phyloP scores from a whole-genome alignment of 1,140 invertebrate genomes.

The Periplaneta americana region DNA sequence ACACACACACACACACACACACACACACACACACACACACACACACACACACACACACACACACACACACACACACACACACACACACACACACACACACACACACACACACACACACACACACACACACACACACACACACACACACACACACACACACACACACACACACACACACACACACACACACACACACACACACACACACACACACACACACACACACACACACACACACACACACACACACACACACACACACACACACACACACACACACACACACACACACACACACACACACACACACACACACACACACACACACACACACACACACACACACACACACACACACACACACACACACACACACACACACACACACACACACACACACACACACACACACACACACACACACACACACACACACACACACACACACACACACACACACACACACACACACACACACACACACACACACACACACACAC shows the following conservation, averaged over 20 bases:
- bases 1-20: constrained; percentile 19
- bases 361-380: constrained; percentile 31
- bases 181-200: constrained; percentile 26
- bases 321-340: constrained; percentile 27
- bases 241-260: constrained; percentile 26
- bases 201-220: constrained; percentile 24
- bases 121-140: constrained; percentile 27
- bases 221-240: constrained; percentile 26
- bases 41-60: constrained; percentile 30
- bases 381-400: constrained; percentile 31
- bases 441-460: constrained; percentile 30
- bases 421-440: constrained; percentile 29
- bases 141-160: constrained; percentile 27
- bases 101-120: constrained; percentile 26
- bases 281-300: constrained; percentile 21
- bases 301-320: constrained; percentile 29
- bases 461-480: constrained; percentile 25
- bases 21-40: constrained; percentile 25
- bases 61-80: constrained; percentile 28
- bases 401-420: constrained; percentile 27
- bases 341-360: constrained; percentile 30
- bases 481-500: constrained; percentile 17
- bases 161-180: constrained; percentile 26
- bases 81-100: constrained; percentile 28
- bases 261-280: constrained; percentile 20